Evolutionary conservation across 2,113 vertebrate species (phyloP), one percentile per base, ranked within the genome.

Genomic region (Trinectes maculatus): DNA sequence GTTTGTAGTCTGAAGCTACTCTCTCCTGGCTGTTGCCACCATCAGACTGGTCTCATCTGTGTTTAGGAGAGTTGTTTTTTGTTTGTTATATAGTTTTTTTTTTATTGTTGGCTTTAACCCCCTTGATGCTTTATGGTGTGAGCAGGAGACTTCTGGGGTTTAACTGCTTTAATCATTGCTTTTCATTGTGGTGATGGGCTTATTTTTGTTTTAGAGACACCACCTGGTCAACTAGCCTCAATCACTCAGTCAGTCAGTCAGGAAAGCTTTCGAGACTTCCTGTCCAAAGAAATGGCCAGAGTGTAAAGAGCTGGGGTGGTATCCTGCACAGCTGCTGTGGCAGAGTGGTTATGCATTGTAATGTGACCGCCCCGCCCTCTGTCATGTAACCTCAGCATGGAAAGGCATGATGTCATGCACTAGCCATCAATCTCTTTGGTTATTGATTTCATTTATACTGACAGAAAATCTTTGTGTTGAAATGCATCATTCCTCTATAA

Each of bases 391-490:
- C 37, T 22, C 16, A 66, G 3, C 22, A 52, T 28, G 28, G 3
- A 19, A 44, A 67, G 5, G 6, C 33, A 42, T 54, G 40, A 61
- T 33, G 40, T 67, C 62, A 59, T 46, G 22, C 21, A 24, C 25
- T 8, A 16, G 3, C 29, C n/a, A 47, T 60, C 62, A 25, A n/a
- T 67, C 33, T 48, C n/a, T 24, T 12, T 31, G n/a, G 4, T 31
- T 7, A 24, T 26, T 29, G 39, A 13, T 56, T 36, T 28, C 11
- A 3, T 46, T 39, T 5, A 9, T 3, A 4, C 22, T 11, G 2
- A 21, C 9, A n/a, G 12, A 16, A 34, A 44, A 29, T 28, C 9
- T 55, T 19, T 53, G 24, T 26, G 11, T 15, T 36, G 34, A 49
- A 21, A 10, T n/a, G 1, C 10, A 11, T 22, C 21, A 10, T 5